These are phyloP conservation scores for Argyresthia albistria DNA, from an alignment of 2,888 invertebrate genomes.

Conservation along the genomic window DNA sequence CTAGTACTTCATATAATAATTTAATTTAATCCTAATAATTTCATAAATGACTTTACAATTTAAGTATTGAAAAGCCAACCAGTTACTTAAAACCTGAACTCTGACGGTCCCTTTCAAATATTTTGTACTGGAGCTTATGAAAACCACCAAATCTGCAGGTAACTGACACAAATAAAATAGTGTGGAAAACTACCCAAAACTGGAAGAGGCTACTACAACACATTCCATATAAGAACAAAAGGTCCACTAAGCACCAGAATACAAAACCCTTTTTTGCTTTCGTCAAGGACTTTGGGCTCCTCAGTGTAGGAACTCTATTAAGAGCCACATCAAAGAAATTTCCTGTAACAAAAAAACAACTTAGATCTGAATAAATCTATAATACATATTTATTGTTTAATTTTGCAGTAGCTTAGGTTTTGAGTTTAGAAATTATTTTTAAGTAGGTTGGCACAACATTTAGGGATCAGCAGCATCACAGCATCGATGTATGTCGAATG, in stretches of 20 bases:
- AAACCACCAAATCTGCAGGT: slow-evolving; percentile 74
- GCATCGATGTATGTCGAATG: too few relatives aligned
- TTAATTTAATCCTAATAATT: too few relatives aligned
- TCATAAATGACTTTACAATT: too few relatives aligned
- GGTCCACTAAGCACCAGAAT: slow-evolving; percentile 77
- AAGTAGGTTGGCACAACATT: too few relatives aligned
- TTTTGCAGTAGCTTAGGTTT: too few relatives aligned
- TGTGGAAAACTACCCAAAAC: slow-evolving; percentile 69
- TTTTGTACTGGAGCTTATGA: slow-evolving; percentile 71
- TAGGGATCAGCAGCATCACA: too few relatives aligned
- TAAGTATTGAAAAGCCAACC: too few relatives aligned
- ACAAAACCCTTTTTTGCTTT: slow-evolving; percentile 62
- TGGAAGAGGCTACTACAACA: slow-evolving; percentile 53
- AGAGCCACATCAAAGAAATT: slow-evolving; percentile 34
- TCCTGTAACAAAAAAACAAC: slow-evolving; percentile 39
- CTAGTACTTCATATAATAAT: too few relatives aligned
- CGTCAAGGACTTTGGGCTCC: slow-evolving; percentile 31
- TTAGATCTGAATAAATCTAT: too few relatives aligned
- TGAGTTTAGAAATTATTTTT: too few relatives aligned
- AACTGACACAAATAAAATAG: slow-evolving; percentile 62
- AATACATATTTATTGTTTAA: too few relatives aligned
- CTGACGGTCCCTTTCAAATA: slow-evolving; percentile 26
- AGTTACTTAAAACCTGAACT: too few relatives aligned
- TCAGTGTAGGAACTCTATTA: slow-evolving; percentile 29
- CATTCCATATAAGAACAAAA: slow-evolving; percentile 54